phyloP scores from a whole-genome alignment of 2,113 vertebrate genomes.

The Myxocyprinus asiaticus region DNA sequence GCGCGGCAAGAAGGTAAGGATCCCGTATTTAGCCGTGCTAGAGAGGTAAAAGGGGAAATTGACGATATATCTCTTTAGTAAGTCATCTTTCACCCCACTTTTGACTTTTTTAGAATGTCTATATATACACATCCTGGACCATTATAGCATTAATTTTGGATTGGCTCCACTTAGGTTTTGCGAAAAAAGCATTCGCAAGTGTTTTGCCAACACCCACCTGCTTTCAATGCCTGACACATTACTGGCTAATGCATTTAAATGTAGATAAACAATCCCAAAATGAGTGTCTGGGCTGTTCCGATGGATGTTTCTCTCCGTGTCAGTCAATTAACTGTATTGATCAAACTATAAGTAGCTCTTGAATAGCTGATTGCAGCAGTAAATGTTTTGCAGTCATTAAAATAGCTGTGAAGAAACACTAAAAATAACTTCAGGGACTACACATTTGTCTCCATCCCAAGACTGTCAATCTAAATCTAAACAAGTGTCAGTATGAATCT shows the following conservation, averaged over 20 bases:
- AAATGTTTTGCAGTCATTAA: constrained; percentile 62
- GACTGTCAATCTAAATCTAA: constrained; percentile 25
- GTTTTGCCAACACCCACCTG: constrained; percentile 26
- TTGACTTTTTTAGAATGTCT: background rate
- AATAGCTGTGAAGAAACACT: constrained; percentile 58
- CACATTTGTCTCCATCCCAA: background rate
- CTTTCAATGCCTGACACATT: constrained; percentile 33
- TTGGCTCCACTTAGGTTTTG: constrained; percentile 21
- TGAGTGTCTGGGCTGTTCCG: constrained; percentile 56
- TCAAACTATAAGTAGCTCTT: constrained; percentile 60
- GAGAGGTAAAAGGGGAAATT: constrained; percentile 22
- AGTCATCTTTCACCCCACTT: too few species aligned
- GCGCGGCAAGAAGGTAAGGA: constrained; percentile 96
- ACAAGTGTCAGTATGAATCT: background rate
- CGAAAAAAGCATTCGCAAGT: constrained; percentile 36
- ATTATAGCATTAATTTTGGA: constrained; percentile 31
- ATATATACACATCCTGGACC: too few species aligned
- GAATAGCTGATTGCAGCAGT: constrained; percentile 59
- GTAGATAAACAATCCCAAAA: constrained; percentile 57
- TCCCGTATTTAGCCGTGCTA: constrained; percentile 97
- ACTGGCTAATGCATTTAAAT: constrained; percentile 57
- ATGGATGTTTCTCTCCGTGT: constrained; percentile 32
- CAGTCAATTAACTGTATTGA: constrained; percentile 61
- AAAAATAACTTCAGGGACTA: constrained; percentile 35
- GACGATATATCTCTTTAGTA: too few species aligned